These are phyloP conservation scores for Falco punctatus DNA, from an alignment of 2,113 vertebrate species.

Conservation along the genomic window DNA sequence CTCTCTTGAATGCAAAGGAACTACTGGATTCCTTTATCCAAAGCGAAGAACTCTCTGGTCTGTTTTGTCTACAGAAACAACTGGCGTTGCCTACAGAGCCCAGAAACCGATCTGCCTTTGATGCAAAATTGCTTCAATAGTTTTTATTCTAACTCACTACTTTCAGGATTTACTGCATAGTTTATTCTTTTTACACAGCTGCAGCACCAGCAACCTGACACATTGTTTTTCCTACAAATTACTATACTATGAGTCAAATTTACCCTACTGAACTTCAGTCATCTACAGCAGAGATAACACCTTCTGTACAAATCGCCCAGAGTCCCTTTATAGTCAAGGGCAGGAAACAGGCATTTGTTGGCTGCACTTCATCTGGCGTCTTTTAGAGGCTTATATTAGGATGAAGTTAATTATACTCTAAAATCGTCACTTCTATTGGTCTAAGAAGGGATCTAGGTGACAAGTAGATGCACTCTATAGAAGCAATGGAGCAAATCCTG, in stretches of 20 bases:
- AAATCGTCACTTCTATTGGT: not conserved
- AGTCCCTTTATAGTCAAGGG: not conserved
- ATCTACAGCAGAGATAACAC: not conserved
- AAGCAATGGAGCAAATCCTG: not conserved
- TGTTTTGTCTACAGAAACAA: not conserved
- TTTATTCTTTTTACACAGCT: not conserved
- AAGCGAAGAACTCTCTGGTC: not conserved
- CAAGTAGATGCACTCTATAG: not conserved
- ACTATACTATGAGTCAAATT: fast-evolving
- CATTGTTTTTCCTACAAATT: not conserved
- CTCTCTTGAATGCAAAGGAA: not conserved
- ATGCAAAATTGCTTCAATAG: not conserved
- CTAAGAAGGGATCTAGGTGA: not conserved
- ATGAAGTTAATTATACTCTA: not conserved
- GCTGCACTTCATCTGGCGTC: not conserved
- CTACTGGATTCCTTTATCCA: not conserved
- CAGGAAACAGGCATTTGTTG: not conserved
- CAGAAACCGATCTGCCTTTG: not conserved
- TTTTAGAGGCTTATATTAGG: not conserved
- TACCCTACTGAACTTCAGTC: not conserved
- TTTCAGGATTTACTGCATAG: not conserved
- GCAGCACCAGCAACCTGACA: not conserved
- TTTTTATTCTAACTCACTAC: not conserved
- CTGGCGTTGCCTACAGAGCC: not conserved
- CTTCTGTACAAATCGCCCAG: not conserved